Evolutionary conservation across 2,797 vertebrate genomes (phyloP).

Genomic region (Dicrostonyx torquatus): DNA sequence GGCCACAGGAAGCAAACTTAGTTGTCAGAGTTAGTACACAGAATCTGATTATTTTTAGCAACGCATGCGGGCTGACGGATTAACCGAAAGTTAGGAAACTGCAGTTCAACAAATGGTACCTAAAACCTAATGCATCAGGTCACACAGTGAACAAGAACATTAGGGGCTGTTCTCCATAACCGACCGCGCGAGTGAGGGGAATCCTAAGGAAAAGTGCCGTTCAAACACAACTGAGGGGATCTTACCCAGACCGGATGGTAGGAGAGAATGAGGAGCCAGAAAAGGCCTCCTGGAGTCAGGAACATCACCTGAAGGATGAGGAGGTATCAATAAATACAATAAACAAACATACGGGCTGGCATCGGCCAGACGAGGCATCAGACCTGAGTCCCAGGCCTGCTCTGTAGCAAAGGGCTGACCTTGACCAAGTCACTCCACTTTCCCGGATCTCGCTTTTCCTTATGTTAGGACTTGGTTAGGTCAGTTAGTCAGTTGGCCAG

Average conservation of each 20-base stretch:
- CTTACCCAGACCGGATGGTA: conserved; percentile 72
- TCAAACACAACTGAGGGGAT: conserved; percentile 10
- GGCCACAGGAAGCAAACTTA: not conserved
- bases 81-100: not conserved
- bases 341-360: not conserved
- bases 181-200: not conserved
- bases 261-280: conserved; percentile 60
- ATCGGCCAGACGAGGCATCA: not conserved
- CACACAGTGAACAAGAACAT: not conserved
- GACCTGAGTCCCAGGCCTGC: not conserved
- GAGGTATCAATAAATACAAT: conserved; percentile 67
- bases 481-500: not conserved
- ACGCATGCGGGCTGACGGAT: not conserved
- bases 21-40: not conserved
- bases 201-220: not conserved
- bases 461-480: not conserved
- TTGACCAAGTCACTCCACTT: not conserved
- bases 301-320: conserved; percentile 76
- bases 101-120: not conserved
- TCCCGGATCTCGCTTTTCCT: not conserved
- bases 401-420: not conserved
- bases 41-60: conserved; percentile 25
- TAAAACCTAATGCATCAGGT: not conserved
- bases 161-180: not conserved
- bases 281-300: conserved; percentile 76